Base-by-base conservation (phyloP, 2,888 invertebrate genomes). In the Fabriciana adippe region DNA sequence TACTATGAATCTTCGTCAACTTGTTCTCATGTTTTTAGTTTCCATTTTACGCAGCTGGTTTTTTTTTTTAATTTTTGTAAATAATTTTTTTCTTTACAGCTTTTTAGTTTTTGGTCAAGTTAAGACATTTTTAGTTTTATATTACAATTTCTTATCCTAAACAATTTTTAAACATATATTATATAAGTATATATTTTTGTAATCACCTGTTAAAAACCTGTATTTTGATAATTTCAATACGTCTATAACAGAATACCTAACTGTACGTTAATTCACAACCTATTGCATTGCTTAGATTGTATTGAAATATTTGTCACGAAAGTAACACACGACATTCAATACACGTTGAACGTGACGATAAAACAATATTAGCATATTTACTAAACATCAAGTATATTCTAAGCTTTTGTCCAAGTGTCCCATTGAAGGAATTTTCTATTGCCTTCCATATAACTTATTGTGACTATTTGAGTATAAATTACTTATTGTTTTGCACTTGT, bases 351-450 rank as follows among this genome's bases (percentile, higher is more conserved):
- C 59, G 59, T 59, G 26, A 59, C 48, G 26, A 48, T 16, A 48
- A 41, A 41, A 48, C 31, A 31, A 26, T 48, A 59, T 59, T 59
- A 48, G 59, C 59, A 48, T 41, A 41, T 59, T 48, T 59, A 48
- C 47, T 26, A 59, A 48, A 59, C 16, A 21, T 26, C 57, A n/a
- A 41, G 35, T 59, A 31, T 59, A 48, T 59, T n/a, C 48, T 8
- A 59, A 11, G 47, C 48, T 59, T 59, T 59, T 59, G 59, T 59
- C 15, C n/a, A 26, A 26, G 26, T 41, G 35, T 5, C 15, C 47
- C 59, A n/a, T 59, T 48, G 26, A 59, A 48, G 15, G 48, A 59
- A 59, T 48, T 13, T 47, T 59, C 13, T 41, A 41, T 11, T 2
- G 11, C 35, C 26, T n/a, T 11, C 11, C 15, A 26, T 6, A n/a